phyloP scores from a whole-genome alignment of 2,113 vertebrate genomes.

The Copsychus sechellarum region DNA sequence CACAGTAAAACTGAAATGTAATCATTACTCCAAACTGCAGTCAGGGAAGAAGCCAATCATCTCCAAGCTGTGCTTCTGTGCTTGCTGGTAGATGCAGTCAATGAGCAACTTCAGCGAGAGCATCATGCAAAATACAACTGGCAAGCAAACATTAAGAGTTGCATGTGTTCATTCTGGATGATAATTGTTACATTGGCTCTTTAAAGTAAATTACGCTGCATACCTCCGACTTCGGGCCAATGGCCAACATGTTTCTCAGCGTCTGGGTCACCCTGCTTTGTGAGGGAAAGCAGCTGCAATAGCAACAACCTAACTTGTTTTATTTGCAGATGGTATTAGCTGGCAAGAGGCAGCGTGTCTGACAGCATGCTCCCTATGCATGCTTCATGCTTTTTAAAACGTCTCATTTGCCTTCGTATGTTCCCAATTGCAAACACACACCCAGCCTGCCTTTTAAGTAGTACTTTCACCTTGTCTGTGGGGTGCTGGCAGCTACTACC shows the following conservation, averaged over 20 bases:
- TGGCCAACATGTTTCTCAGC: background rate
- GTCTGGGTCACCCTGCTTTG: background rate
- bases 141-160: background rate
- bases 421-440: background rate
- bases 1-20: background rate
- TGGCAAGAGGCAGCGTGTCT: background rate
- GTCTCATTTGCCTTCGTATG: background rate
- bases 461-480: background rate
- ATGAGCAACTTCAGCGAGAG: background rate
- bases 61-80: background rate
- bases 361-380: background rate
- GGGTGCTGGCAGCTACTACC: background rate
- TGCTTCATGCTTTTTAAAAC: background rate
- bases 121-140: background rate
- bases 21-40: background rate
- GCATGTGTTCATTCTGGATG: background rate
- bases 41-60: background rate
- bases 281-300: constrained; percentile 6
- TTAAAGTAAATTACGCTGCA: background rate
- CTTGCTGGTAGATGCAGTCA: background rate
- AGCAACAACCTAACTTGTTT: constrained; percentile 16
- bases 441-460: background rate
- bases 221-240: background rate
- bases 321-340: background rate
- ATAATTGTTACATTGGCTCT: background rate